Base-by-base conservation (phyloP, 2,113 vertebrate species). In the Menidia beryllina region DNA sequence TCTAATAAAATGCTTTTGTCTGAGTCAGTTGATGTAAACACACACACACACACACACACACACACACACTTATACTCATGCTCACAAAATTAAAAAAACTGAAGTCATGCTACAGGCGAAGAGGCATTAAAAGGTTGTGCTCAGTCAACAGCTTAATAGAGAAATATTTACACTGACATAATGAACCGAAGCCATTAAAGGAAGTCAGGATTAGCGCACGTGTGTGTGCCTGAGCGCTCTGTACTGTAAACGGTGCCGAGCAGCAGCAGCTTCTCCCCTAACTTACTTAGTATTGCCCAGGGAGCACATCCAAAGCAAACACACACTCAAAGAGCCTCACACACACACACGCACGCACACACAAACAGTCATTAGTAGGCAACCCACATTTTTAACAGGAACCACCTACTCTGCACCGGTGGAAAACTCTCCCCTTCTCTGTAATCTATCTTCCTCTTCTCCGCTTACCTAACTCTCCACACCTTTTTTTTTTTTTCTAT, bases 301-400 rank as follows among this genome's bases (percentile, higher is more conserved):
- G 80, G 82, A 84, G 69, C 49, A 70, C 63, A 79, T 72, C 60
- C 76, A 64, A 65, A 48, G 69, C 72, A 69, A 38, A 34, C 51
- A 63, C 53, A 50, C 34, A 12, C 59, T 56, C 26, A 53, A 8
- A 66, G 17, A 14, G 56, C 59, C 34, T 9, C 58, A 60, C 26
- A 52, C 11, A 66, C 72, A 65, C 54, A 24, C 57, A 64, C 52
- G 60, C 52, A 69, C 55, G 25, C 65, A 63, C 59, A 49, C 34
- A 8, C 53, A 60, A n/a, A 57, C 11, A 66, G 25, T 79, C 79
- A 80, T 83, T 86, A 82, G 82, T 71, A 88, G 55, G 84, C 86
- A 75, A 54, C 30, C 26, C 80, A 73, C 80, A 79, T 70, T 69
- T 68, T 62, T 23, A 85, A 67, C 72, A 78, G 67, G 57, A 86